phyloP scores from a whole-genome alignment of 2,888 invertebrate species.

The Sympetrum striolatum region DNA sequence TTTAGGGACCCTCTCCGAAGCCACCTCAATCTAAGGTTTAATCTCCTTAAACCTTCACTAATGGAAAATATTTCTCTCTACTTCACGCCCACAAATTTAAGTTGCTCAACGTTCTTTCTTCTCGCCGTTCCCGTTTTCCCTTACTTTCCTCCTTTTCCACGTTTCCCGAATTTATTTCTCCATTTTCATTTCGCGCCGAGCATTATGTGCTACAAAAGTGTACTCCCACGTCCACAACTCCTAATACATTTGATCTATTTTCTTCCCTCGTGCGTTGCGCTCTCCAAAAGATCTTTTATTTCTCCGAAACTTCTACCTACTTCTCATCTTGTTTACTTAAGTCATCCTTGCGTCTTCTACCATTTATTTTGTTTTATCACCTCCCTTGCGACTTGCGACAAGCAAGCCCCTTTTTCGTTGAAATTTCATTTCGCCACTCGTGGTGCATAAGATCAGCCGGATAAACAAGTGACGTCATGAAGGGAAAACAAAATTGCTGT shows the following conservation, averaged over 20 bases:
- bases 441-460: too few relatives aligned
- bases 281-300: neutral
- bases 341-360: too few relatives aligned
- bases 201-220: neutral
- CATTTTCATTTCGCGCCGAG: neutral
- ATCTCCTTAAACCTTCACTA: conserved; percentile 7
- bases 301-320: too few relatives aligned
- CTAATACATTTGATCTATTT: too few relatives aligned
- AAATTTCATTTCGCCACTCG: too few relatives aligned
- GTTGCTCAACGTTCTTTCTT: neutral
- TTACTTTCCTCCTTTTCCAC: neutral
- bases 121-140: neutral
- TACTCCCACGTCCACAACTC: neutral
- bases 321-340: too few relatives aligned
- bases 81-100: neutral
- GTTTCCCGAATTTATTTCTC: neutral
- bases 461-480: too few relatives aligned
- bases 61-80: neutral
- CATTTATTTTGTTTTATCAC: too few relatives aligned
- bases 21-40: neutral
- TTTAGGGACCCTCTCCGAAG: neutral
- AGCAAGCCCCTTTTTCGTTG: too few relatives aligned
- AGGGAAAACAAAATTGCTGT: too few relatives aligned
- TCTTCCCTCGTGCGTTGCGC: neutral
- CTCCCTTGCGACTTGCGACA: too few relatives aligned